Evolutionary conservation across 1,140 invertebrate species (phyloP), one percentile per base, ranked within the genome.

Genomic region (Eumaeus atala): DNA sequence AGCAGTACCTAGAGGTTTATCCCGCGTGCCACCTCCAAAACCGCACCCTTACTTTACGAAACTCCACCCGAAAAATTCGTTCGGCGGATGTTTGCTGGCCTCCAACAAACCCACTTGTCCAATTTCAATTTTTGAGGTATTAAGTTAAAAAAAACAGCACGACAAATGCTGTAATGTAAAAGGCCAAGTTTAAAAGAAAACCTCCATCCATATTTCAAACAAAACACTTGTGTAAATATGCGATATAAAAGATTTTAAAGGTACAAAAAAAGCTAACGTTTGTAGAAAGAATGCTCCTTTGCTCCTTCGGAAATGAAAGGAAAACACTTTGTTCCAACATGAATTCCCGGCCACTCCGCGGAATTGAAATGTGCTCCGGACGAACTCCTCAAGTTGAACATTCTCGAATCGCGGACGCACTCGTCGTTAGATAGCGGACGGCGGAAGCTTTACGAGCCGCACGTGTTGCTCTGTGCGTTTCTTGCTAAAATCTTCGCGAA

Each of bases 261-360:
- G 12, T 8, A 9, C n/a, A 14, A n/a, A n/a, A n/a, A n/a, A n/a
- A 17, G 17, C 40, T 9, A 44, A 9, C 12, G 40, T 44, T 44
- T 44, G 40, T 16, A 9, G 9, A 9, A 1, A 16, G 17, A 40
- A 40, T 14, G 14, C 40, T 9, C 14, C 14, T 16, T 16, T 44
- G 38, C 38, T 40, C 38, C 16, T 14, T 40, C 16, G 14, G 40
- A 44, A 44, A 44, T 44, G 40, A 44, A 44, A 44, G 17, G 40
- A 44, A 14, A 44, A 44, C 40, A 44, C 40, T 44, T 44, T 44
- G 40, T 44, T 16, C 40, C 40, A 44, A 28, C 12, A 14, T 9
- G 40, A 16, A 16, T 16, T 44, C 17, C 12, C 16, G 17, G 40
- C 40, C 40, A 44, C 40, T 16, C 40, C 14, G 12, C 40, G 12